Base-by-base conservation (phyloP, 2,797 vertebrate species). In the Chiropotes sagulatus region DNA sequence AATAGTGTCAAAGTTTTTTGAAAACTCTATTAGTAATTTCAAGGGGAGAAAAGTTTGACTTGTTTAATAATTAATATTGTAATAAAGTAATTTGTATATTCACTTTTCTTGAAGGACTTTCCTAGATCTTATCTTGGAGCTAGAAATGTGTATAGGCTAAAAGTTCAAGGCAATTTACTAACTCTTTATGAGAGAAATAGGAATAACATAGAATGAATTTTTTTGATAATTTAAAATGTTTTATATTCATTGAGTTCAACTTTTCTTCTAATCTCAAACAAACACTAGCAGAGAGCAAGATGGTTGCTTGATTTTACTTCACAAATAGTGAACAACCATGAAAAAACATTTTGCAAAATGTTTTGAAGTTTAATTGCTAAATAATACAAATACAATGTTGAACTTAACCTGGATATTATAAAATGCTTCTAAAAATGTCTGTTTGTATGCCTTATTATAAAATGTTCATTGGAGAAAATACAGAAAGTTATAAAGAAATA, bases 221-320 rank as follows among this genome's bases (percentile, higher is more conserved):
- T 73, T 15, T 86, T 67, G 14, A 12, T 78, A 96, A 94, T 95
- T 76, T n/a, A 91, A 92, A 92, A 83, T 57, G 24, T 41, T 88
- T 88, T 4, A 20, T 92, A 28, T 30, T 88, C 28, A 67, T 3
- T 64, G 48, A 4, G 2, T 84, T 95, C 24, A 64, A 28, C 9
- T 82, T 97, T 91, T 83, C 36, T 84, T 96, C 28, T 78, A 50
- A 58, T 89, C 80, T 86, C 44, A 96, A 93, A 76, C 13, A 41
- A 72, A 90, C 5, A 26, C 76, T 79, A 80, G 20, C 33, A 61
- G 90, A 81, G n/a, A 87, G 28, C 24, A 76, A 72, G 88, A 84
- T 52, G 0, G 0, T 8, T 92, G 5, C 39, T 83, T 87, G 48
- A 0, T 70, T 82, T 97, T 90, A 78, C 22, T 41, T 88, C 48